Conservation (phyloP, 2,113 vertebrate species). For the Syngnathus typhle region DNA sequence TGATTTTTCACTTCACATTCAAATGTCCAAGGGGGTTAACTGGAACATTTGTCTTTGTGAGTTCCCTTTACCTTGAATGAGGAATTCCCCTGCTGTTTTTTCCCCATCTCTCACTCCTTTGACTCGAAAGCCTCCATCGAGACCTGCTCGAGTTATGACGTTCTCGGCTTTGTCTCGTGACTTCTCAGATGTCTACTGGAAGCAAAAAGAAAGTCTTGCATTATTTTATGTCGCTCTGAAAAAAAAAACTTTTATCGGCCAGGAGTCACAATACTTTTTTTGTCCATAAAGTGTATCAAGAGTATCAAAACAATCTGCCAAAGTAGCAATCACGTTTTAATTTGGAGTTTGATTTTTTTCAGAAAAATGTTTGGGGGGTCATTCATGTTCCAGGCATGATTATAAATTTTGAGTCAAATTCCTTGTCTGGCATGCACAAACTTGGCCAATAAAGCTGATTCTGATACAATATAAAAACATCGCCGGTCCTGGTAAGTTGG, state of each 20-base stretch:
- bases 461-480: no score
- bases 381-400: no score
- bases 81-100: constrained; percentile 47
- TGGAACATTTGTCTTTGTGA: constrained; percentile 36
- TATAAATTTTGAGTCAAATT: no score
- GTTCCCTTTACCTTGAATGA: constrained; percentile 49
- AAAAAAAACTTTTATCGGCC: background rate
- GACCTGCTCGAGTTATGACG: background rate
- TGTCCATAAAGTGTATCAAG: background rate
- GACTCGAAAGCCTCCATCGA: background rate
- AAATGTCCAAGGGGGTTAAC: constrained; percentile 6
- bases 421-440: no score
- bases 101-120: background rate
- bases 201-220: background rate
- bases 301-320: background rate
- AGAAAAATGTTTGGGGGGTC: no score
- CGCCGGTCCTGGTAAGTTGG: no score
- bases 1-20: constrained; percentile 6
- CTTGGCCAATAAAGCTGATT: no score
- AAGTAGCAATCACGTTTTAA: background rate
- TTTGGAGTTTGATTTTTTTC: no score
- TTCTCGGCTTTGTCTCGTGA: background rate
- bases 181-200: background rate
- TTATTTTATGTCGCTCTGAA: background rate
- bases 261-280: no score